phyloP scores from a whole-genome alignment of 92 coral and sea anemone genomes.

The Pocillopora grandis region DNA sequence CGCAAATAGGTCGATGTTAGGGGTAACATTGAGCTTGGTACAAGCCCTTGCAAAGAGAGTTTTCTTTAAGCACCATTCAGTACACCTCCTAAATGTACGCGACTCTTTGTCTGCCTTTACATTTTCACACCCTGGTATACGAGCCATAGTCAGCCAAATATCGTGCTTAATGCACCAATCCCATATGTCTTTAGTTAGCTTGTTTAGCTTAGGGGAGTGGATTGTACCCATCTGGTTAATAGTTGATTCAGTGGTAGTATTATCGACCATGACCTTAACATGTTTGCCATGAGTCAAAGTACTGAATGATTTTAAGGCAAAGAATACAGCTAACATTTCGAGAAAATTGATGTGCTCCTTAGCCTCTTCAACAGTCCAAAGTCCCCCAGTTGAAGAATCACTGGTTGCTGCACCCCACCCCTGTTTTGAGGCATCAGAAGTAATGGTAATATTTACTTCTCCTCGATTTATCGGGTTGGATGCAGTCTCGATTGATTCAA shows the following conservation, averaged over 20 bases:
- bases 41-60: not conserved
- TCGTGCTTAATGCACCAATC: constrained; percentile 43
- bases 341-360: constrained; percentile 46
- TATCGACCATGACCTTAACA: constrained; percentile 27
- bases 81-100: not conserved
- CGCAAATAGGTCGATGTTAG: constrained; percentile 34
- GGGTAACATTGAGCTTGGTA: not conserved
- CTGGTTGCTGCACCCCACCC: not conserved
- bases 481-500: too few species aligned
- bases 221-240: constrained; percentile 60
- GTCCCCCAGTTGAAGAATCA: constrained; percentile 26
- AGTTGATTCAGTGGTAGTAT: constrained; percentile 43
- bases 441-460: too few species aligned
- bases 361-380: constrained; percentile 37
- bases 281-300: constrained; percentile 15
- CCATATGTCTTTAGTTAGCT: constrained; percentile 22
- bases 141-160: constrained; percentile 37
- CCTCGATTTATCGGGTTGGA: too few species aligned
- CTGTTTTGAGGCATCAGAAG: too few species aligned
- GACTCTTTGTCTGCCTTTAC: not conserved
- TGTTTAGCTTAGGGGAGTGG: constrained; percentile 40
- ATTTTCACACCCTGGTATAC: constrained; percentile 38
- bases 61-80: constrained; percentile 11
- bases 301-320: constrained; percentile 27
- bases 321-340: not conserved